Percentiles rank a stretch among this genome's conserved stretches.
phyloP scores from a whole-genome alignment of 1,140 invertebrate genomes.

The Ips typographus region DNA sequence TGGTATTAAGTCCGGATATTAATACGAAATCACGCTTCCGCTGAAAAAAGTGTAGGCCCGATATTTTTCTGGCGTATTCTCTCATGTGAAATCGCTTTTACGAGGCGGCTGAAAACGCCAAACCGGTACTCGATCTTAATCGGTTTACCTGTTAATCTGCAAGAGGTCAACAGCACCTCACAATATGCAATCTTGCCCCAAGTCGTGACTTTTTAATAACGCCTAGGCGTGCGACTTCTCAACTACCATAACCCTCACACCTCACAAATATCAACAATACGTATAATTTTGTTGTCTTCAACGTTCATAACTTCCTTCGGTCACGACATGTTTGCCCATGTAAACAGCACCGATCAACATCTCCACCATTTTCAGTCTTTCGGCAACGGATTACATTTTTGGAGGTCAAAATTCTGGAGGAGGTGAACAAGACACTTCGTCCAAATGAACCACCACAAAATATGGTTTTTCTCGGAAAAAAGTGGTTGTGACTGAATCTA shows the following conservation, averaged over 20 bases:
- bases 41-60: slow-evolving; percentile 17
- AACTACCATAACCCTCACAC: background rate
- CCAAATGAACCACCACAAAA: too few relatives aligned
- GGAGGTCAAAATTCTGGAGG: too few relatives aligned
- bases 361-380: too few relatives aligned
- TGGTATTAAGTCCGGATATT: slow-evolving; percentile 22
- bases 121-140: slow-evolving; percentile 48
- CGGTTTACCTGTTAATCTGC: slow-evolving; percentile 51
- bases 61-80: slow-evolving; percentile 38
- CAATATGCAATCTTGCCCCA: slow-evolving; percentile 39
- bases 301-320: too few relatives aligned
- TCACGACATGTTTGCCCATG: too few relatives aligned
- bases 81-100: slow-evolving; percentile 43
- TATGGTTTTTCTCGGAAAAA: too few relatives aligned
- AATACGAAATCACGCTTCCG: slow-evolving; percentile 29
- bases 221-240: slow-evolving; percentile 20
- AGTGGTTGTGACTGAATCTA: too few relatives aligned
- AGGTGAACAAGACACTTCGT: too few relatives aligned
- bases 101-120: slow-evolving; percentile 35
- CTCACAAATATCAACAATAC: background rate
- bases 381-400: too few relatives aligned
- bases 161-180: slow-evolving; percentile 46
- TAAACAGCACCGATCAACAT: too few relatives aligned
- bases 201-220: slow-evolving; percentile 44
- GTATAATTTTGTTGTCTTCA: slow-evolving; percentile 7